These are phyloP conservation scores for Drosophila monieri DNA, from an alignment of 2,888 invertebrate species.

Conservation along the genomic window DNA sequence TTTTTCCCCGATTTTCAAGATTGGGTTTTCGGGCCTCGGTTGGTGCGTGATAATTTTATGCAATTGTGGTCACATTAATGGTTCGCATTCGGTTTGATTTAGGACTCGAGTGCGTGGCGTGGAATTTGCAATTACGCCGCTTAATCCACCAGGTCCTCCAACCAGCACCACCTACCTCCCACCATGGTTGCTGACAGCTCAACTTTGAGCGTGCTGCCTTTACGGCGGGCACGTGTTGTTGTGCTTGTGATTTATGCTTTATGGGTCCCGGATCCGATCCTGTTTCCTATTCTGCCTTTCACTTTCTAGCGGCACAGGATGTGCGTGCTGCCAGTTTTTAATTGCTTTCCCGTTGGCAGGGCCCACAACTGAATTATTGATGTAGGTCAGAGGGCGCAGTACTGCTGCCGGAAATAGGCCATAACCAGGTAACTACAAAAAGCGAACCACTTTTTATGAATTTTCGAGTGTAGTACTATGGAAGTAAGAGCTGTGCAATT, in stretches of 20 bases:
- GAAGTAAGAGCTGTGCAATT: neutral
- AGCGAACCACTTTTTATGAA: neutral
- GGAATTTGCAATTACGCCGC: constrained; percentile 70
- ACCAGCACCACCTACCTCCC: neutral
- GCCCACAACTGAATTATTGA: constrained; percentile 67
- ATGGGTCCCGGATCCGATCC: constrained; percentile 17
- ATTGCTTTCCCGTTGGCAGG: constrained; percentile 55
- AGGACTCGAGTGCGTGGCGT: constrained; percentile 62
- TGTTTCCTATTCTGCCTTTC: constrained; percentile 14
- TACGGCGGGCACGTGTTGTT: constrained; percentile 63
- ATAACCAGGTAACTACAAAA: neutral
- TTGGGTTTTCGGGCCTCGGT: constrained; percentile 12
- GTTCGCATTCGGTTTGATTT: constrained; percentile 72
- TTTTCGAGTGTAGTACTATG: neutral
- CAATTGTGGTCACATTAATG: constrained; percentile 71
- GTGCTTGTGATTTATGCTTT: constrained; percentile 67
- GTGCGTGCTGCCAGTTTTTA: constrained; percentile 73
- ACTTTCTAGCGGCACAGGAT: constrained; percentile 17
- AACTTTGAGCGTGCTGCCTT: constrained; percentile 58
- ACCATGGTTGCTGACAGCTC: constrained; percentile 61
- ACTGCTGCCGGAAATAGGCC: constrained; percentile 24
- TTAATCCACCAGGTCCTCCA: constrained; percentile 5
- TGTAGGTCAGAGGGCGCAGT: constrained; percentile 54
- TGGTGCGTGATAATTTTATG: constrained; percentile 66
- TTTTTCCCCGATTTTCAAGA: neutral